These are phyloP conservation scores for Buathra laborator DNA, from an alignment of 2,888 invertebrate species.

Conservation along the genomic window DNA sequence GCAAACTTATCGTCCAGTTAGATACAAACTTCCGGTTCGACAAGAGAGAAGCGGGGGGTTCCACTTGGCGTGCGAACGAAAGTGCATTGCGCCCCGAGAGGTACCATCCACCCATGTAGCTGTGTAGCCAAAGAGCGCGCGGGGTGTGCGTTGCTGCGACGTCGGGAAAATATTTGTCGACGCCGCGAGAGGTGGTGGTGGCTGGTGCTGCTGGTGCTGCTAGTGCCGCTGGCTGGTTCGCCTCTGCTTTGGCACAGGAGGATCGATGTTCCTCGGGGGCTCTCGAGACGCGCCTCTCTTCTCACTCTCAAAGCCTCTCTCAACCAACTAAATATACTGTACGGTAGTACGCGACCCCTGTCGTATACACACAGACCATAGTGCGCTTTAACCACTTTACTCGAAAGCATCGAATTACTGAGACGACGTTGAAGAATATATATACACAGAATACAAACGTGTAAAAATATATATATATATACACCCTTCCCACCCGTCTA, in stretches of 20 bases:
- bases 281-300: conserved; percentile 66
- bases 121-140: not conserved
- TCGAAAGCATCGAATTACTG: conserved; percentile 68
- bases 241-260: conserved; percentile 41
- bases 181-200: conserved; percentile 55
- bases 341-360: conserved; percentile 20
- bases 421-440: conserved; percentile 60
- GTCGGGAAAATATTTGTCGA: conserved; percentile 69
- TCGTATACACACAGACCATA: conserved; percentile 40
- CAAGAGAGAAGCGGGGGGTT: conserved; percentile 33
- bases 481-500: no score
- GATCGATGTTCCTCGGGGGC: conserved; percentile 64
- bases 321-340: conserved; percentile 62
- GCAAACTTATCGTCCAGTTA: conserved; percentile 69
- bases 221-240: not conserved
- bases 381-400: conserved; percentile 66
- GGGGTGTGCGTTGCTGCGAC: conserved; percentile 49
- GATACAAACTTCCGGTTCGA: conserved; percentile 67
- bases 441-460: conserved; percentile 15
- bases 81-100: conserved; percentile 61
- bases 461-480: conserved; percentile 31
- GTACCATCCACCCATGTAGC: conserved; percentile 24
- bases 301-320: conserved; percentile 64
- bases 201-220: conserved; percentile 52
- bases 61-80: conserved; percentile 64